A percentile compares a stretch with the other conserved stretches of the same genome.
Conservation (phyloP, 1,140 invertebrate genomes). For the Euschistus heros region DNA sequence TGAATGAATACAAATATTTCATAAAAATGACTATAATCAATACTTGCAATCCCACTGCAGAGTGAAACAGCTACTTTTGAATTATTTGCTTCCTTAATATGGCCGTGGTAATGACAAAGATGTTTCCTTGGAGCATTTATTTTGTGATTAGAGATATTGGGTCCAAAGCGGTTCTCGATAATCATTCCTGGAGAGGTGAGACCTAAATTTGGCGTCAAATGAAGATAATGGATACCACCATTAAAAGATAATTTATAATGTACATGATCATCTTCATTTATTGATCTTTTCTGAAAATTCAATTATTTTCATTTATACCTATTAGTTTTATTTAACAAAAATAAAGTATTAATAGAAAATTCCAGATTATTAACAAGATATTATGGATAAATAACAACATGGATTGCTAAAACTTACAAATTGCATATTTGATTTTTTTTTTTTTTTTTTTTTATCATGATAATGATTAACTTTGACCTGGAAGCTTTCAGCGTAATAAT, state of each 20-base stretch:
- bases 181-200: slow-evolving; percentile 11
- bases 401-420: too few species aligned
- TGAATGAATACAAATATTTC: too few species aligned
- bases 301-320: too few species aligned
- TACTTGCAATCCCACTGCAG: slow-evolving; percentile 67
- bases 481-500: too few species aligned
- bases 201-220: slow-evolving; percentile 13
- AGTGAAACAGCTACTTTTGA: slow-evolving; percentile 65
- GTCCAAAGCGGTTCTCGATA: slow-evolving; percentile 2
- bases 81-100: slow-evolving; percentile 49
- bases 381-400: too few species aligned
- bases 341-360: too few species aligned
- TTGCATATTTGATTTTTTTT: too few species aligned
- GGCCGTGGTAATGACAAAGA: slow-evolving; percentile 63
- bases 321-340: too few species aligned
- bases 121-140: slow-evolving; percentile 17
- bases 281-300: background rate
- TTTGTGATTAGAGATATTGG: background rate
- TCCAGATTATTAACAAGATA: too few species aligned
- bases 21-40: too few species aligned
- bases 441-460: too few species aligned
- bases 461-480: too few species aligned
- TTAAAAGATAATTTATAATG: slow-evolving; percentile 14
- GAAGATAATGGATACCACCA: background rate
- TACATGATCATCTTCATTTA: slow-evolving; percentile 8